These are phyloP conservation scores for Platichthys flesus DNA, from an alignment of 2,113 vertebrate species.

Conservation along the genomic window DNA sequence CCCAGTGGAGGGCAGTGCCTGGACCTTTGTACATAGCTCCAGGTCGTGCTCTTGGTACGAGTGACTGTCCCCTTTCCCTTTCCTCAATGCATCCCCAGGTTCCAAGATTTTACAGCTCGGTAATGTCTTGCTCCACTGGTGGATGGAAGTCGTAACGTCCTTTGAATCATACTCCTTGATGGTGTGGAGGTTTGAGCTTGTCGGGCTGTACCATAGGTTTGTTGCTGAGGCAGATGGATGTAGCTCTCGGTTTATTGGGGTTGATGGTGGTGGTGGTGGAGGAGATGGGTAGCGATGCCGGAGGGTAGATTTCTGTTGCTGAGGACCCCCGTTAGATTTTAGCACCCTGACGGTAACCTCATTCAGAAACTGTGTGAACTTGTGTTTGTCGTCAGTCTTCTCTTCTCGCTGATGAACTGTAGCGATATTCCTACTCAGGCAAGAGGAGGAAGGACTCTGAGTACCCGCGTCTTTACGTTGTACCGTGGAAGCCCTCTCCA, in stretches of 20 bases:
- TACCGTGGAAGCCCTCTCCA: slow-evolving; percentile 27
- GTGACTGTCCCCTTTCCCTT: slow-evolving; percentile 43
- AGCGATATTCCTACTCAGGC: slow-evolving; percentile 64
- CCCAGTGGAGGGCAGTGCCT: slow-evolving; percentile 66
- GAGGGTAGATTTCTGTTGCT: slow-evolving; percentile 47
- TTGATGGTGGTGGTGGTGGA: slow-evolving; percentile 36
- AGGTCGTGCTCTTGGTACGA: slow-evolving; percentile 51
- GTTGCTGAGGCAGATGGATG: slow-evolving; percentile 4
- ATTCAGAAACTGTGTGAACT: slow-evolving; percentile 93
- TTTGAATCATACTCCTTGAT: slow-evolving; percentile 62
- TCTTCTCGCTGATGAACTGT: slow-evolving; percentile 65
- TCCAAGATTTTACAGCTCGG: slow-evolving; percentile 76
- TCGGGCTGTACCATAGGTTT: slow-evolving; percentile 58
- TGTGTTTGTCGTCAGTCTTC: slow-evolving; percentile 84
- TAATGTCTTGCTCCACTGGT: slow-evolving; percentile 68
- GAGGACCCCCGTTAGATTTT: slow-evolving; percentile 79
- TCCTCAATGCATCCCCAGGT: slow-evolving; percentile 62
- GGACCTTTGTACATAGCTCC: slow-evolving; percentile 65
- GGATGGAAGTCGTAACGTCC: slow-evolving; percentile 58
- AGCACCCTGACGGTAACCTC: slow-evolving; percentile 89
- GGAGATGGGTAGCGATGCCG: slow-evolving; percentile 31
- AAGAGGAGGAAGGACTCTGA: slow-evolving; percentile 55
- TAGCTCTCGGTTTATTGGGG: slow-evolving; percentile 23
- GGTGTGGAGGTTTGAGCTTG: slow-evolving; percentile 53
- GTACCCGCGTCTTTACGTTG: slow-evolving; percentile 50